Evolutionary conservation across 2,113 vertebrate genomes (phyloP), one percentile per base, ranked within the genome.

Genomic region (Heterochromis multidens): DNA sequence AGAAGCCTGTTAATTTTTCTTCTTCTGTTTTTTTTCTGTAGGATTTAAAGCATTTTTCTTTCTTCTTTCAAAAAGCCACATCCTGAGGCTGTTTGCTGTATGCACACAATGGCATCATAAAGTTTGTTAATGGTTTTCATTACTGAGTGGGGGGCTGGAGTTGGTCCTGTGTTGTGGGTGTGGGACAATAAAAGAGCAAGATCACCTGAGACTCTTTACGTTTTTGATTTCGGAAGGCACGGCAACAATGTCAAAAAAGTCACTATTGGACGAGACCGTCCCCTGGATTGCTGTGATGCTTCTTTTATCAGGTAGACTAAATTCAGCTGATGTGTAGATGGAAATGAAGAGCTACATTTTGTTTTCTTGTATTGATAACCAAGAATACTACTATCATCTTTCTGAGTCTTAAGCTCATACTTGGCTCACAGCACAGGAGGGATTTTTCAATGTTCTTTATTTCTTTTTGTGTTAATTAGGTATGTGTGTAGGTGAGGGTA

Each of bases 171-270:
- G 23, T 12, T 29, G 37, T 76, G 60, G 54, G 79, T 54, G 77
- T 40, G 37, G 27, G 57, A 61, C 2, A 7, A 92, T 94, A 93
- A 87, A 95, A 94, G 88, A 81, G 76, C 65, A 54, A 63, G 35
- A 25, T 8, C 56, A 54, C 14, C 33, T 23, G 2, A 25, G 16
- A 49, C 40, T 57, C 35, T 78, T 8, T 3, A 7, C 59, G 5
- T 19, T 74, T 87, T 63, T 49, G 17, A 72, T 40, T 77, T 23
- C 0, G 2, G 8, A 35, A 10, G 56, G 80, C 63, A n/a, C 0
- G 12, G 1, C 56, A n/a, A 79, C 40, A 4, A 33, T 5, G 12
- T 54, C 12, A 31, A 10, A 57, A 1, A 11, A 27, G 1, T 16
- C 54, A 17, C 4, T 46, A 33, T 52, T 83, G 89, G 81, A 91